A percentile compares a stretch with the other conserved stretches of the same genome.
phyloP scores from a whole-genome alignment of 1,140 invertebrate species.

The Drosophila navojoa region DNA sequence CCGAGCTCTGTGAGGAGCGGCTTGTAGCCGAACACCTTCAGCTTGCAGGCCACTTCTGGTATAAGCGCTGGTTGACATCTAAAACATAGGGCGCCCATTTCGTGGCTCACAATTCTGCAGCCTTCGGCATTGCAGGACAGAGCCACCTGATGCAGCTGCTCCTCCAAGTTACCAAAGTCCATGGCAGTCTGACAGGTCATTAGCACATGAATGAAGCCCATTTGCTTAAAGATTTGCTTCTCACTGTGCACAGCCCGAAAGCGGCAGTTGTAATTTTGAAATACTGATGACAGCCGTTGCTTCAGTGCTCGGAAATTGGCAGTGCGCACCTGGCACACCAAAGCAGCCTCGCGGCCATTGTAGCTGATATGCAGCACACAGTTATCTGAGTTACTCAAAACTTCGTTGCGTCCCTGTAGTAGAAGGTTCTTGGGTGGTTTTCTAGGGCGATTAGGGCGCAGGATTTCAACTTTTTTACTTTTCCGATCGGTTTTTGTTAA shows the following conservation, averaged over 20 bases:
- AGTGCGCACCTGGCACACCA: slow-evolving; percentile 58
- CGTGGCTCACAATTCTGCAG: slow-evolving; percentile 23
- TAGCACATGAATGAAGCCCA: slow-evolving; percentile 50
- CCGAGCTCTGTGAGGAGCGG: slow-evolving; percentile 42
- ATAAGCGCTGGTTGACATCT: slow-evolving; percentile 47
- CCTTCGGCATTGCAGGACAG: slow-evolving; percentile 49
- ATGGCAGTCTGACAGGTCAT: slow-evolving; percentile 13
- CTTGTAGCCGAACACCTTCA: slow-evolving; percentile 49
- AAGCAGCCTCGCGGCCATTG: slow-evolving; percentile 23
- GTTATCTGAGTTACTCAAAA: not conserved
- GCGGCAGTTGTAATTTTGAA: slow-evolving; percentile 34
- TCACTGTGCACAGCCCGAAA: slow-evolving; percentile 27
- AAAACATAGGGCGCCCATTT: slow-evolving; percentile 45
- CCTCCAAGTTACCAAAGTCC: slow-evolving; percentile 20
- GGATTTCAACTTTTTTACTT: not conserved
- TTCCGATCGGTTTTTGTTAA: not conserved
- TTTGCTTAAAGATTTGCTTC: slow-evolving; percentile 40
- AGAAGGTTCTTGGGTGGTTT: not conserved
- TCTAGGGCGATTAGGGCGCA: not conserved
- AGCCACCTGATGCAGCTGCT: slow-evolving; percentile 45
- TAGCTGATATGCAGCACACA: slow-evolving; percentile 43
- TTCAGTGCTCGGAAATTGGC: slow-evolving; percentile 36
- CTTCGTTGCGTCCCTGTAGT: not conserved
- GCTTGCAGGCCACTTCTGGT: slow-evolving; percentile 27
- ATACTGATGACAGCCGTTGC: slow-evolving; percentile 22